A percentile compares a stretch with the other conserved stretches of the same genome.
Conservation (phyloP, 2,888 invertebrate genomes). For the Sinhomidia bicolor region DNA sequence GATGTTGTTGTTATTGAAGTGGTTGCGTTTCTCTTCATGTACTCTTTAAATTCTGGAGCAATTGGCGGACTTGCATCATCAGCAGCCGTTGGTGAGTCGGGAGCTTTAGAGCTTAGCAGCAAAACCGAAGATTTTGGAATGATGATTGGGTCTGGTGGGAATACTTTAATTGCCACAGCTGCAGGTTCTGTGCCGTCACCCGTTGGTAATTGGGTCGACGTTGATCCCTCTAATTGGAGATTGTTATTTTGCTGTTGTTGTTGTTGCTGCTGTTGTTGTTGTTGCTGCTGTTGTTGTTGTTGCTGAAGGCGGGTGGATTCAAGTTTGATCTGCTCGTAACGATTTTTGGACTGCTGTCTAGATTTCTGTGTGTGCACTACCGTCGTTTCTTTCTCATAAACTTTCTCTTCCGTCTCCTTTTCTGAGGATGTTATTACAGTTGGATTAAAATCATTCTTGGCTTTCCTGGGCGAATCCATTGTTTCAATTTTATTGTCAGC, state of each 20-base stretch:
- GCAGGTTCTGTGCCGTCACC: conserved; percentile 63
- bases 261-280: too few species aligned
- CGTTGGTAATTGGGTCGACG: background rate
- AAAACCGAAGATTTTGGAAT: conserved; percentile 69
- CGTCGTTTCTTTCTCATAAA: conserved; percentile 9
- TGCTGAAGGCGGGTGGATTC: conserved; percentile 26
- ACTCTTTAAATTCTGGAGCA: conserved; percentile 31
- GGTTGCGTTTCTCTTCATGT: conserved; percentile 26
- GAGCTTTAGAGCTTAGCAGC: conserved; percentile 50
- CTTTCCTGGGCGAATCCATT: conserved; percentile 17
- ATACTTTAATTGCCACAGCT: conserved; percentile 72
- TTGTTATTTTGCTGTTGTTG: conserved; percentile 10
- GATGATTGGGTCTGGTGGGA: conserved; percentile 71
- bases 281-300: background rate
- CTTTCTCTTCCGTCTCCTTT: conserved; percentile 42
- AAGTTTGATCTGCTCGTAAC: background rate
- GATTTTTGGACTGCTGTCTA: conserved; percentile 43
- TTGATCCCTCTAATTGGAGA: background rate
- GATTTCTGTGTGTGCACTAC: conserved; percentile 38
- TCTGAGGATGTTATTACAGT: conserved; percentile 21
- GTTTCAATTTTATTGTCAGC: conserved; percentile 59
- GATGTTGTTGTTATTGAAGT: background rate
- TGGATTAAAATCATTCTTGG: conserved; percentile 34
- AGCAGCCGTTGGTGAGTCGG: conserved; percentile 10
- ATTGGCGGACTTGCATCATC: background rate